A percentile compares a stretch with the other conserved stretches of the same genome.
These are phyloP conservation scores for Cyaniris semiargus DNA, from an alignment of 2,888 invertebrate genomes.

Conservation along the genomic window DNA sequence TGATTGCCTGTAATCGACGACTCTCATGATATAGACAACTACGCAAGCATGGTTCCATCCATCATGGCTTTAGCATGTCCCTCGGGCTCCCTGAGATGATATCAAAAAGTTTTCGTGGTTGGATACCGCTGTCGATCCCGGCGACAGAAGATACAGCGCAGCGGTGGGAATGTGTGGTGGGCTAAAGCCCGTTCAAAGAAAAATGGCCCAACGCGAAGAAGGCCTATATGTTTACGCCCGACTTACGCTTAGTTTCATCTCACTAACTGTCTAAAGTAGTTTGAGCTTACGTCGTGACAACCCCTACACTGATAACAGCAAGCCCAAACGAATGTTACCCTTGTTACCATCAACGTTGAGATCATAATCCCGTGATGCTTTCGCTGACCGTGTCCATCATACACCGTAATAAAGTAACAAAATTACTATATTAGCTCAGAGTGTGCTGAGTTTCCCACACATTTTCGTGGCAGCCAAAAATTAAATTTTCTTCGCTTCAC, in stretches of 20 bases:
- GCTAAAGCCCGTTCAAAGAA: too few relatives aligned
- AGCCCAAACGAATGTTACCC: neutral
- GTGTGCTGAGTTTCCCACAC: neutral
- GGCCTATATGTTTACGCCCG: neutral
- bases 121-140: too few relatives aligned
- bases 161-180: too few relatives aligned
- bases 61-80: too few relatives aligned
- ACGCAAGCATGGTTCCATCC: too few relatives aligned
- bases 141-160: too few relatives aligned
- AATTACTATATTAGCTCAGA: slow-evolving; percentile 5
- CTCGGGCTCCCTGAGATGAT: too few relatives aligned
- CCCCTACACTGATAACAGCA: neutral
- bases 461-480: slow-evolving; percentile 12
- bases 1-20: too few relatives aligned
- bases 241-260: neutral
- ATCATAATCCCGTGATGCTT: neutral
- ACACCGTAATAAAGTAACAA: slow-evolving; percentile 27
- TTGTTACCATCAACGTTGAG: neutral
- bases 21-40: too few relatives aligned
- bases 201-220: neutral
- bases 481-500: neutral
- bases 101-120: too few relatives aligned
- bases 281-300: neutral
- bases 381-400: slow-evolving; percentile 24
- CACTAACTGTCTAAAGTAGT: slow-evolving; percentile 22